Conservation (phyloP, 1,140 invertebrate genomes). For the Apis dorsata region DNA sequence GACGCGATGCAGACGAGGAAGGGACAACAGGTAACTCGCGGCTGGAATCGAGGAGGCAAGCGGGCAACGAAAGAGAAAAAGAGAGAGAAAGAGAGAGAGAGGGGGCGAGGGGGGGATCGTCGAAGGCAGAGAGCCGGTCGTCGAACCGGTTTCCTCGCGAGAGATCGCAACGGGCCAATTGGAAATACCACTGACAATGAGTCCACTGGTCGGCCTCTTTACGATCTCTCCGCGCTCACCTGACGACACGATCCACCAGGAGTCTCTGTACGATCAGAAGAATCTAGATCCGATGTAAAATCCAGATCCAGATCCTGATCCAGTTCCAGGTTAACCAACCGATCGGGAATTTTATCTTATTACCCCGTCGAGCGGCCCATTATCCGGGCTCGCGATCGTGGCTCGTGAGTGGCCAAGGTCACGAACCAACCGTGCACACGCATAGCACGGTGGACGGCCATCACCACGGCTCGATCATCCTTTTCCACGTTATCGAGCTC, state of each 20-base stretch:
- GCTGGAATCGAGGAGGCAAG: slow-evolving; percentile 9
- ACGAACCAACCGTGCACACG: not conserved
- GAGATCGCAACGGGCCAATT: slow-evolving; percentile 65
- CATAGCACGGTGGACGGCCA: not conserved
- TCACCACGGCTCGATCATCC: not conserved
- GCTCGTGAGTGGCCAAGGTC: slow-evolving; percentile 23
- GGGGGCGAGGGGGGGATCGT: not conserved
- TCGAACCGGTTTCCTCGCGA: slow-evolving; percentile 63
- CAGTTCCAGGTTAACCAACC: slow-evolving; percentile 11
- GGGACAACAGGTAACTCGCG: slow-evolving; percentile 25
- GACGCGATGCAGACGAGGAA: slow-evolving; percentile 26
- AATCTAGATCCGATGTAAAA: slow-evolving; percentile 51
- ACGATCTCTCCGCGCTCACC: slow-evolving; percentile 52
- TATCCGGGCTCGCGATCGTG: slow-evolving; percentile 24
- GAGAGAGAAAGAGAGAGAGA: not conserved
- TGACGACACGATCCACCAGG: slow-evolving; percentile 11
- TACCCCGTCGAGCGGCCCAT: not conserved
- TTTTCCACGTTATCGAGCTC: not conserved
- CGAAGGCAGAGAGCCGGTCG: slow-evolving; percentile 55
- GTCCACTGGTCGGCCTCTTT: slow-evolving; percentile 53
- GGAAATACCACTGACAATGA: slow-evolving; percentile 68
- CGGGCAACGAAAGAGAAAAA: not conserved
- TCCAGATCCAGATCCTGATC: slow-evolving; percentile 2
- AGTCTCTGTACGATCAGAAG: not conserved
- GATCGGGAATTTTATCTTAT: slow-evolving; percentile 21